Conservation (phyloP, 2,113 vertebrate species). For the Eira barbara region DNA sequence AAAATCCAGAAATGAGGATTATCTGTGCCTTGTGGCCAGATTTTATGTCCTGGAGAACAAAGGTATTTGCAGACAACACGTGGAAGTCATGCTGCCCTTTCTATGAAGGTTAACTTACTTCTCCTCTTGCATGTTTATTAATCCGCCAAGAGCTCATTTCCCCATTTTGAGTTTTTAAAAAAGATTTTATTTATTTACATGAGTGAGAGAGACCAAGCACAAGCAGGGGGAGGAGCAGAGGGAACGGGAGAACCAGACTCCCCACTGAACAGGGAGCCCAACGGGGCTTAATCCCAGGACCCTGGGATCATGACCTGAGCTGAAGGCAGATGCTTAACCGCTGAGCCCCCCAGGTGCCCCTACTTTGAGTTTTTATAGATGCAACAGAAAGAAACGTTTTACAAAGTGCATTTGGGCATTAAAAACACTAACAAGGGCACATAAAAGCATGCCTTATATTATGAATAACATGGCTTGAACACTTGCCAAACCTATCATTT, state of each 20-base stretch:
- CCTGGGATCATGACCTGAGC: not conserved
- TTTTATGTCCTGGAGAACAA: not conserved
- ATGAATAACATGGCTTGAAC: not conserved
- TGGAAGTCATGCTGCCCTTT: not conserved
- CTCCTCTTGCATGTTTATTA: not conserved
- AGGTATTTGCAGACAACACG: not conserved
- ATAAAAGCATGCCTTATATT: not conserved
- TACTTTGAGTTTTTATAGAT: not conserved
- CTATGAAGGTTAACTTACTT: not conserved
- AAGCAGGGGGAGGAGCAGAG: not conserved
- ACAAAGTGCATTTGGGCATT: not conserved
- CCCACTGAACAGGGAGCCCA: not conserved
- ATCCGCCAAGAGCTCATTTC: not conserved
- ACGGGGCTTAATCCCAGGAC: not conserved
- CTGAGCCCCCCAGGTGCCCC: not conserved
- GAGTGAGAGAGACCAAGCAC: not conserved
- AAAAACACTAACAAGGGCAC: not conserved
- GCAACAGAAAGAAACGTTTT: not conserved
- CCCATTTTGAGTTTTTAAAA: not conserved
- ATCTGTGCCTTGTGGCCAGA: not conserved
- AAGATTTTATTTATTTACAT: not conserved
- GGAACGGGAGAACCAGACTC: not conserved
- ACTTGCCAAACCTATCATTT: not conserved
- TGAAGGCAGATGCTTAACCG: not conserved
- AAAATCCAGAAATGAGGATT: not conserved